Evolutionary conservation across 2,888 invertebrate species (phyloP).

Genomic region (Seira musarum): DNA sequence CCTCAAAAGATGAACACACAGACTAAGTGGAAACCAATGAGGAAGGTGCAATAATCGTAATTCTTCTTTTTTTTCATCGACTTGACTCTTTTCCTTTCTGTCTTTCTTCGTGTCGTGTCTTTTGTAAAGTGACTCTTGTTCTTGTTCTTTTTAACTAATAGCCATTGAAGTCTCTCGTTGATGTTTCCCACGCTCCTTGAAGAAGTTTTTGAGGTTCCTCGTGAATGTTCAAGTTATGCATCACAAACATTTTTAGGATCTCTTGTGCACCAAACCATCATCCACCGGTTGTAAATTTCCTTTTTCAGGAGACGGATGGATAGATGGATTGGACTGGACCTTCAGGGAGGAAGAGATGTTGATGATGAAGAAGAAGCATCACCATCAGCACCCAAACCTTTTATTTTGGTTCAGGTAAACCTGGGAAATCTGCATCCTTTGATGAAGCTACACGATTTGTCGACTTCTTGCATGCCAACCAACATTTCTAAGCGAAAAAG

Average conservation of each 20-base stretch:
- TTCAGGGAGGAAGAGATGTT: slow-evolving; percentile 25
- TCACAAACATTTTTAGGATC: slow-evolving; percentile 15
- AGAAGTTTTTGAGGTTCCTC: slow-evolving; percentile 42
- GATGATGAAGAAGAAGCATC: background rate
- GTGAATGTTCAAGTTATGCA: background rate
- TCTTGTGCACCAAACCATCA: slow-evolving; percentile 9
- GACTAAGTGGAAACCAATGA: slow-evolving; percentile 52
- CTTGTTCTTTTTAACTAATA: slow-evolving; percentile 58
- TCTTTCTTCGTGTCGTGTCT: slow-evolving; percentile 28
- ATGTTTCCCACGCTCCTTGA: slow-evolving; percentile 62
- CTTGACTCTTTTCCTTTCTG: slow-evolving; percentile 50
- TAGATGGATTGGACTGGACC: slow-evolving; percentile 22
- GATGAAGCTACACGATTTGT: background rate
- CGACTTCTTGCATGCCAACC: background rate
- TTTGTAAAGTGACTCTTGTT: slow-evolving; percentile 49
- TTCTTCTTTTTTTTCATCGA: slow-evolving; percentile 57
- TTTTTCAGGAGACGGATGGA: slow-evolving; percentile 23
- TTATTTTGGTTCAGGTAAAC: slow-evolving; percentile 43
- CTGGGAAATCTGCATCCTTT: slow-evolving; percentile 1
- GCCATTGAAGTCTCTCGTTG: slow-evolving; percentile 52
- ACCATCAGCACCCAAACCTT: slow-evolving; percentile 49
- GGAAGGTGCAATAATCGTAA: slow-evolving; percentile 70
- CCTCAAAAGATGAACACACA: slow-evolving; percentile 52
- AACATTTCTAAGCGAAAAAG: background rate
- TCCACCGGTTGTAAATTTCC: slow-evolving; percentile 53